These are phyloP conservation scores for Misgurnus anguillicaudatus DNA, from an alignment of 2,113 vertebrate species.

Conservation along the genomic window DNA sequence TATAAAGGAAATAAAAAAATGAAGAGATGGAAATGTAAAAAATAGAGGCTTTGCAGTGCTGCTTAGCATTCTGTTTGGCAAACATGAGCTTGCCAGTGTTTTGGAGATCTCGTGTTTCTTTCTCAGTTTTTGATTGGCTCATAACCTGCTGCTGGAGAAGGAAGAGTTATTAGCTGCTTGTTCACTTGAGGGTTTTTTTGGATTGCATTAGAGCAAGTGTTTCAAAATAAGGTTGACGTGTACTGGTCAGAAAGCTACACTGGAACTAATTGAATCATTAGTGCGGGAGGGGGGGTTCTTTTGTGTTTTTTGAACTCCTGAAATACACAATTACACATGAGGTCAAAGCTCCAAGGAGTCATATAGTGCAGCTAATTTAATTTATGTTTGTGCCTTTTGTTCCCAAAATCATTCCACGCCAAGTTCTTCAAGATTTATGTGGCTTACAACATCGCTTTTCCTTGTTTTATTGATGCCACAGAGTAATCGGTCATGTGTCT, in stretches of 20 bases:
- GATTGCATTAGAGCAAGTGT: neutral
- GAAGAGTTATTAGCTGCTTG: neutral
- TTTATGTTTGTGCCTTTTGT: neutral
- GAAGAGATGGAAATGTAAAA: slow-evolving; percentile 3
- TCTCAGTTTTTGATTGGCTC: neutral
- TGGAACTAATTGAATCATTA: slow-evolving; percentile 1
- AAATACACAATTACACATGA: neutral
- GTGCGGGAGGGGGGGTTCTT: neutral
- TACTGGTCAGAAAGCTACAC: slow-evolving; percentile 15
- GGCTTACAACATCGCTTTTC: neutral
- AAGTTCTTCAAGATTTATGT: neutral
- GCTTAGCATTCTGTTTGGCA: slow-evolving; percentile 24
- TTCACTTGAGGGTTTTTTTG: neutral
- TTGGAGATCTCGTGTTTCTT: neutral
- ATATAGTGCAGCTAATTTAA: neutral
- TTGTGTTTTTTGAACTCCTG: neutral
- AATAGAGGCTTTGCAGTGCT: slow-evolving; percentile 9
- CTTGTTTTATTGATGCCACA: neutral
- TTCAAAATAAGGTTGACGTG: neutral
- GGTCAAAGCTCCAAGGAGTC: neutral
- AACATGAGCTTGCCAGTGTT: slow-evolving; percentile 18
- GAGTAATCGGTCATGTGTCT: too few species aligned
- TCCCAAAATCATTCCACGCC: neutral
- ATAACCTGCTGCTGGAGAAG: neutral
- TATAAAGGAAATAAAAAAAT: slow-evolving; percentile 27